Conservation (phyloP, 2,888 invertebrate species). For the Frankliniella fusca region DNA sequence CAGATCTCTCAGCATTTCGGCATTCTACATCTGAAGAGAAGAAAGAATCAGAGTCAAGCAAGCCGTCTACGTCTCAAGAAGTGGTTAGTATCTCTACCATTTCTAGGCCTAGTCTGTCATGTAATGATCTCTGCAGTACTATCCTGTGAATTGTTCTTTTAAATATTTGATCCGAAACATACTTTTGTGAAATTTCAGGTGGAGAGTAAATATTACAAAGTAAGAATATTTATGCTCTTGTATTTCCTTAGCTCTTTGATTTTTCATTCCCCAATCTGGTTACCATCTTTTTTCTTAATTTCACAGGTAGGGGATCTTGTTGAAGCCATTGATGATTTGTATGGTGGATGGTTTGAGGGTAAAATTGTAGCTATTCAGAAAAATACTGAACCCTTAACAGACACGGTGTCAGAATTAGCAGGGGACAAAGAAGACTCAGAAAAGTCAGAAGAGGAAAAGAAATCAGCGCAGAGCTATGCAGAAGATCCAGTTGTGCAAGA, state of each 20-base stretch:
- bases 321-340: slow-evolving; percentile 46
- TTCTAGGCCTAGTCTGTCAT: slow-evolving; percentile 19
- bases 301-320: slow-evolving; percentile 41
- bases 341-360: slow-evolving; percentile 45
- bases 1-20: slow-evolving; percentile 37
- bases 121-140: slow-evolving; percentile 40
- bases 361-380: slow-evolving; percentile 38
- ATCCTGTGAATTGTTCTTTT: neutral
- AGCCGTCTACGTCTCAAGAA: slow-evolving; percentile 7
- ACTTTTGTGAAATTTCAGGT: slow-evolving; percentile 41
- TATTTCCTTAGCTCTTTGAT: neutral
- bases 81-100: neutral
- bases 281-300: neutral
- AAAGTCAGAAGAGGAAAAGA: slow-evolving; percentile 41
- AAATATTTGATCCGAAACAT: neutral
- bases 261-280: neutral
- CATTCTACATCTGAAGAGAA: slow-evolving; percentile 30
- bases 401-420: neutral
- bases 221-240: slow-evolving; percentile 37
- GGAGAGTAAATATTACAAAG: slow-evolving; percentile 52
- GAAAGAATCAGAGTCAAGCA: neutral
- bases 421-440: slow-evolving; percentile 40
- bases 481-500: slow-evolving; percentile 36
- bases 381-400: slow-evolving; percentile 29
- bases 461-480: slow-evolving; percentile 32